Base-by-base conservation (phyloP, 2,888 invertebrate genomes). In the Cerastis leucographa region DNA sequence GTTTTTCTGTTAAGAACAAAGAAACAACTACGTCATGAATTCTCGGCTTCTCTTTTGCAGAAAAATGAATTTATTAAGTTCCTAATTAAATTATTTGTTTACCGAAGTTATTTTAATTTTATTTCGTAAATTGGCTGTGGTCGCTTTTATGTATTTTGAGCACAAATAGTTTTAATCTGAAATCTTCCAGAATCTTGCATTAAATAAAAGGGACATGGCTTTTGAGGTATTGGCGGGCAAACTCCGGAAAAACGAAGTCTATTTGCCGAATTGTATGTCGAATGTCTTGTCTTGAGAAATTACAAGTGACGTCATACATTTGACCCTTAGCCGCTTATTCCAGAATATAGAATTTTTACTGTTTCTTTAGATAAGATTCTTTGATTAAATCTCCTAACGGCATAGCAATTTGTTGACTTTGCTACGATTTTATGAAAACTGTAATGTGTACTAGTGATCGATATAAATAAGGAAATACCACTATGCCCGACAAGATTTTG, bases 11-110 rank as follows among this genome's bases (percentile, higher is more conserved):
- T 40, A 9, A 6, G 8, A 46, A 46, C 22, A 64, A 75, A 54
- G 54, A 64, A 64, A 54, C 1, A 54, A 2, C 9, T 25, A 35
- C 44, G 22, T 66, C 3, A 25, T 40, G 4, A 17, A 25, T 62
- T 22, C 8, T 25, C 29, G 51, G 49, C 40, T 72, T 72, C 42
- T 66, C 14, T 49, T 66, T 51, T 51, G 51, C 42, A 66, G 25
- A 66, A 72, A 29, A 25, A 42, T 42, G 6, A 62, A 42, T 56
- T 56, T 29, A 59, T 29, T 25, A 25, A 17, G 46, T 40, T 40
- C 40, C 40, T 5, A 8, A 40, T 40, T 6, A 40, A 40, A 6
- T 56, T 25, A 56, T 14, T 56, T 14, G 56, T 25, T 14, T 25
- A 1, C 14, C 14, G 0, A 56, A 56, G 25, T 56, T 56, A 1